A percentile compares a stretch with the other conserved stretches of the same genome.
Evolutionary conservation across 2,888 invertebrate species (phyloP).

Genomic region (Sepiola atlantica): DNA sequence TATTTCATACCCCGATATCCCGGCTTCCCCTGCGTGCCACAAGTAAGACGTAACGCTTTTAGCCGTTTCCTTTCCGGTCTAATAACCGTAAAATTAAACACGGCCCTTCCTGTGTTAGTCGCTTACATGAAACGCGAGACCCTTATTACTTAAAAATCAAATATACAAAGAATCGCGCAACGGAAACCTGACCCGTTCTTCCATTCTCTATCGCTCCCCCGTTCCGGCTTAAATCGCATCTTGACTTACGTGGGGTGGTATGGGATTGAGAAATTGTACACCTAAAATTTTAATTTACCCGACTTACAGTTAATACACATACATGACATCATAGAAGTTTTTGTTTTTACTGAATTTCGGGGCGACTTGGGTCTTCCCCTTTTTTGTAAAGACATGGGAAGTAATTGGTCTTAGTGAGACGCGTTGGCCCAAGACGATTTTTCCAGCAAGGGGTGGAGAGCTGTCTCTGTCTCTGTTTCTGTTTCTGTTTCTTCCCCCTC

Average conservation of each 20-base stretch:
- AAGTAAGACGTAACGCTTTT: background rate
- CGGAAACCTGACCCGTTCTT: background rate
- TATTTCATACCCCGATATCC: background rate
- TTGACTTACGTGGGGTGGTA: fast-evolving
- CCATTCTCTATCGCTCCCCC: too few species aligned
- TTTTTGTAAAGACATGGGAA: too few species aligned
- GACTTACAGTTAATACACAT: too few species aligned
- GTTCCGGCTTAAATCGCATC: background rate
- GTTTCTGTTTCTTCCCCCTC: too few species aligned
- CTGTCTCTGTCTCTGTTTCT: too few species aligned
- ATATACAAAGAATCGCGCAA: background rate
- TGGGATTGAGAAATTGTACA: background rate
- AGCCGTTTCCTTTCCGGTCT: background rate
- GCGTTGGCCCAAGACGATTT: too few species aligned
- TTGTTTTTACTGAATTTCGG: too few species aligned
- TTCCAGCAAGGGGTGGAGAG: too few species aligned
- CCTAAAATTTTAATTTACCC: background rate
- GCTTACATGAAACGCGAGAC: background rate
- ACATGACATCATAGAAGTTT: too few species aligned
- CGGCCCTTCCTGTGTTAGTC: background rate
- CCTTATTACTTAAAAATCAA: background rate
- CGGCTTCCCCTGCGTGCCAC: background rate
- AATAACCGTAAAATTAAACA: background rate
- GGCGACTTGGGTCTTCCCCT: too few species aligned
- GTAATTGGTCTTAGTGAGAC: too few species aligned